Conservation (phyloP, 2,797 vertebrate species). For the Aldrovandia affinis region DNA sequence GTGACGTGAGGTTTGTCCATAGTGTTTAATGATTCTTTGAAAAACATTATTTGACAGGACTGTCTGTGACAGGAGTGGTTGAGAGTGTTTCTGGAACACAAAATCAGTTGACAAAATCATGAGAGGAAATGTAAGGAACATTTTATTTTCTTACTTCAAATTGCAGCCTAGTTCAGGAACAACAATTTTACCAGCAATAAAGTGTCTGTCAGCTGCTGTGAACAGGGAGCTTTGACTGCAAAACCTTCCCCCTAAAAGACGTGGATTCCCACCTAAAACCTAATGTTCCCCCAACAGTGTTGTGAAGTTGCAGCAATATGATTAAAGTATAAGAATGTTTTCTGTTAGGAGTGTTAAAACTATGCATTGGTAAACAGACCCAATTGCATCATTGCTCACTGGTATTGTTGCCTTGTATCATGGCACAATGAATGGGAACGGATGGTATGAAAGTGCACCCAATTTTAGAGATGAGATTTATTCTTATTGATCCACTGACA, state of each 20-base stretch:
- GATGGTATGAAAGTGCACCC: background rate
- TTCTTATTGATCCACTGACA: background rate
- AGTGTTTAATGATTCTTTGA: background rate
- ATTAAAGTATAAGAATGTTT: conserved; percentile 28
- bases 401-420: conserved; percentile 5
- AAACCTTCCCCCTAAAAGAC: background rate
- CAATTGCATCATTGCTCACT: background rate
- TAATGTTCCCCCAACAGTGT: background rate
- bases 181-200: conserved; percentile 18
- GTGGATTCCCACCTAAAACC: conserved; percentile 23
- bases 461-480: background rate
- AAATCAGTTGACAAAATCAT: conserved; percentile 21
- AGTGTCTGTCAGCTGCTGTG: conserved; percentile 30
- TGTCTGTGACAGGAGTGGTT: conserved; percentile 30
- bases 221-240: conserved; percentile 1
- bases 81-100: conserved; percentile 24
- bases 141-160: conserved; percentile 10
- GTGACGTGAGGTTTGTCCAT: background rate
- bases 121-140: background rate
- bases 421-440: background rate
- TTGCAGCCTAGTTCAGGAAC: background rate
- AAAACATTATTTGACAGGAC: background rate
- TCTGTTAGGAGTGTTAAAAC: conserved; percentile 5
- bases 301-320: background rate
- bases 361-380: conserved; percentile 1